These are phyloP conservation scores for Brachionus calyciflorus DNA, from an alignment of 1,140 invertebrate species.

Conservation along the genomic window DNA sequence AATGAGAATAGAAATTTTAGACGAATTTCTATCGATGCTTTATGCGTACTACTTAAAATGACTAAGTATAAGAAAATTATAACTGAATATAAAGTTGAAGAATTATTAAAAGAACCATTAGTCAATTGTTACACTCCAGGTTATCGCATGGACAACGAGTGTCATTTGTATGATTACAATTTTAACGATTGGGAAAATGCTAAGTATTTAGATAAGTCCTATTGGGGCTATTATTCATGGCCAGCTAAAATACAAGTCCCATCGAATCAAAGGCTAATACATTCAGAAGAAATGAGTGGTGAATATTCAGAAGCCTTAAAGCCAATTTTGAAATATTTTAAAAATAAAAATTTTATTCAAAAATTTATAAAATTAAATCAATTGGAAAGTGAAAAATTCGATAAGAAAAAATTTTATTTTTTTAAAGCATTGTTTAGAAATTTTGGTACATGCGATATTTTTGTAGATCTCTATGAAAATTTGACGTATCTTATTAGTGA, in stretches of 20 bases:
- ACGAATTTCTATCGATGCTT: not conserved
- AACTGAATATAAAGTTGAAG: not conserved
- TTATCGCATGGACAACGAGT: constrained; percentile 15
- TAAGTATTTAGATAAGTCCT: constrained; percentile 69
- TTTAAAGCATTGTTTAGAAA: constrained; percentile 78
- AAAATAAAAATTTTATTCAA: constrained; percentile 69
- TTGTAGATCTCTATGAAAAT: constrained; percentile 68
- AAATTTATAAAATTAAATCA: constrained; percentile 73
- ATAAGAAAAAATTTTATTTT: constrained; percentile 66
- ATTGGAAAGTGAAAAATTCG: constrained; percentile 80
- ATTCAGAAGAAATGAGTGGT: constrained; percentile 64
- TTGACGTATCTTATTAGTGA: constrained; percentile 68
- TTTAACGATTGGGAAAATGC: not conserved
- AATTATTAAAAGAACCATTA: not conserved
- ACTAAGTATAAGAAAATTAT: constrained; percentile 14
- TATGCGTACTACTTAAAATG: constrained; percentile 38
- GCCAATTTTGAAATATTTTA: constrained; percentile 54
- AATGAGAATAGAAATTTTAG: constrained; percentile 29
- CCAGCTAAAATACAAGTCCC: constrained; percentile 64
- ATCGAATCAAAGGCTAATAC: not conserved
- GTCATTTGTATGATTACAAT: constrained; percentile 18
- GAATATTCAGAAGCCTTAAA: constrained; percentile 51
- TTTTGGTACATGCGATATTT: constrained; percentile 66
- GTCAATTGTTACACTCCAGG: not conserved
- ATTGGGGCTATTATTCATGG: constrained; percentile 77